phyloP scores from a whole-genome alignment of 1,140 invertebrate genomes.

The Micrasema minimum region DNA sequence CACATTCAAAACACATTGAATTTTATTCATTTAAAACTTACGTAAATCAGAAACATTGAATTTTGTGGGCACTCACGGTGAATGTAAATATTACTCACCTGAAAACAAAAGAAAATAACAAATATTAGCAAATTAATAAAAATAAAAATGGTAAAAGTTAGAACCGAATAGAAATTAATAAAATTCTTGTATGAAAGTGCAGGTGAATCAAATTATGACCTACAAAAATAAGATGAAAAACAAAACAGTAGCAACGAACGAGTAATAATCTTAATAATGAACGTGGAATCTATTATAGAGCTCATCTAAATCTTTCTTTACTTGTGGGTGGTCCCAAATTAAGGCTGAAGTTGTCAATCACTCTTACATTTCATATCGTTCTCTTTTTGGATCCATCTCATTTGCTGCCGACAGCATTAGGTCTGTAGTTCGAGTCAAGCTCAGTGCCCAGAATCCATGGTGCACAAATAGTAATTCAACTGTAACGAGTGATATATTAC shows the following conservation, averaged over 20 bases:
- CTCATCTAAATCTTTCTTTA: not conserved
- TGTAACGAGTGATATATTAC: too few species aligned
- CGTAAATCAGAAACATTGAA: not conserved
- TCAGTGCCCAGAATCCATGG: not conserved
- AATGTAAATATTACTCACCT: constrained; percentile 7
- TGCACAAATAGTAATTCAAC: too few species aligned
- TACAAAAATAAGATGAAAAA: too few species aligned
- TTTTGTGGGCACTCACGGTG: not conserved
- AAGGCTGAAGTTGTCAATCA: constrained; percentile 35
- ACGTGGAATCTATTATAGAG: too few species aligned
- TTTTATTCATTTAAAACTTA: too few species aligned
- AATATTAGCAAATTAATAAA: constrained; percentile 11
- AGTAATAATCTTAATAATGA: too few species aligned
- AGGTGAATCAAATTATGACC: not conserved
- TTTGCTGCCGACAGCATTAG: not conserved
- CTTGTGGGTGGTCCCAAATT: constrained; percentile 23
- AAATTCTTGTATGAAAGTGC: not conserved
- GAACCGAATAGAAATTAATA: too few species aligned
- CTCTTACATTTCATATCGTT: constrained; percentile 4
- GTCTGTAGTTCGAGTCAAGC: not conserved
- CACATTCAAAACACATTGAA: too few species aligned
- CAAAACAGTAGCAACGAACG: too few species aligned
- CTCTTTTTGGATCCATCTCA: constrained; percentile 13
- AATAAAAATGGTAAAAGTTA: too few species aligned
- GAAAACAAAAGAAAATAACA: constrained; percentile 11